Base-by-base conservation (phyloP, 2,797 vertebrate genomes). In the Dipus sagitta region DNA sequence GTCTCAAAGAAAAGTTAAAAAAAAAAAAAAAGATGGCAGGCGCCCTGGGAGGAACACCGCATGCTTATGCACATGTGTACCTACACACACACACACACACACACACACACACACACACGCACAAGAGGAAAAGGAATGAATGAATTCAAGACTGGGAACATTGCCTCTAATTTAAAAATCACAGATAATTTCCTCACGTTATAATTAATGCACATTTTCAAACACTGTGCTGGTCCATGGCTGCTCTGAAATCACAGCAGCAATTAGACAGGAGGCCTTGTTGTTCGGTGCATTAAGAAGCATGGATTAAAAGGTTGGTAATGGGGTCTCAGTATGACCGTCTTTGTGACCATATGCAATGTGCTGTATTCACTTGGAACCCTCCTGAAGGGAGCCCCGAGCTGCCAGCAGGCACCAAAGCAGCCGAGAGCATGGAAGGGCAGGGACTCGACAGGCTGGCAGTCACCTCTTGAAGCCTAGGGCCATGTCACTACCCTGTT, bases 401-500 rank as follows among this genome's bases (percentile, higher is more conserved):
- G 3, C 4, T 30, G 30, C 42, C 74, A 38, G n/a, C 83, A 65
- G 74, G 30, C 7, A 0, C 13, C 52, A 38, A 65, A 71, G 65
- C 42, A 3, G 1, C 52, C 58, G 7, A 6, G 0, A n/a, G 74
- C 30, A 34, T 6, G 14, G 2, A 30, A 8, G 60, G 54, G 9
- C 12, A n/a, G 4, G 38, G 13, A 24, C n/a, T 42, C 0, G 0
- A 34, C 13, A 32, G 42, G 18, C 26, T 6, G 32, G 38, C 68
- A 12, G 24, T 8, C 3, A n/a, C 52, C 14, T 32, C 28, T 42
- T 0, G 17, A 24, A 21, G 47, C 26, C 58, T 2, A 32, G 0
- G 21, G 24, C 21, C 24, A 0, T 0, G 0, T 6, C 15, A 24
- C n/a, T 2, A 9, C 6, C 3, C 13, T 13, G 12, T 7, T 38